Evolutionary conservation across 2,888 invertebrate species (phyloP), one percentile per base, ranked within the genome.

Genomic region (Heliconius cydno): DNA sequence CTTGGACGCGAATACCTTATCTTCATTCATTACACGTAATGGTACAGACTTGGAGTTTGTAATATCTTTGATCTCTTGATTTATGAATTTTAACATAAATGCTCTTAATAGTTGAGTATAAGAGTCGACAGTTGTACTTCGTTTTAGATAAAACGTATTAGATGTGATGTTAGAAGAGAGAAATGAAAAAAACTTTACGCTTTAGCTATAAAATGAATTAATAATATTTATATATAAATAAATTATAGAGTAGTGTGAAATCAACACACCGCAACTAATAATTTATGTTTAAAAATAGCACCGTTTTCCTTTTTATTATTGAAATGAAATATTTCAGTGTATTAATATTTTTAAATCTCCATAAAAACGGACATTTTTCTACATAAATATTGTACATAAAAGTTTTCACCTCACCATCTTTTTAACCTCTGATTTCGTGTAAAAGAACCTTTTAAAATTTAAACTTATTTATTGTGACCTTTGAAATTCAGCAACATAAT

Each of bases 1-100:
- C 86, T 83, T 84, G 82, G 88, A 90, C 88, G 91, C 91, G 91
- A 92, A 94, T 92, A 92, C 88, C 90, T 92, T 92, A 92, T 92
- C 92, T 89, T 87, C 86, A 87, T 90, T 92, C 88, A 92, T 93
- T 90, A 90, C 86, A 85, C 83, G 86, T 90, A 90, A 92, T 90
- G 89, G 91, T 89, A 88, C 79, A 85, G 87, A 87, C 87, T 85
- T 86, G 85, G 84, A 87, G 87, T 88, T 87, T 82, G 82, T 90
- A 88, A 88, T 88, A 85, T 85, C 82, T 82, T 86, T 82, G 78
- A 80, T 84, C 79, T 70, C 78, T 85, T 87, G 86, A 88, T 88
- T 88, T 87, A 90, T 87, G 81, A 75, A 76, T 79, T 68, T 28
- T 74, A 52, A 30, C 30, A 73, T 71, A 52, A 60, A 77, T 66